These are phyloP conservation scores for Mellivora capensis DNA, from an alignment of 2,113 vertebrate genomes.

Conservation along the genomic window DNA sequence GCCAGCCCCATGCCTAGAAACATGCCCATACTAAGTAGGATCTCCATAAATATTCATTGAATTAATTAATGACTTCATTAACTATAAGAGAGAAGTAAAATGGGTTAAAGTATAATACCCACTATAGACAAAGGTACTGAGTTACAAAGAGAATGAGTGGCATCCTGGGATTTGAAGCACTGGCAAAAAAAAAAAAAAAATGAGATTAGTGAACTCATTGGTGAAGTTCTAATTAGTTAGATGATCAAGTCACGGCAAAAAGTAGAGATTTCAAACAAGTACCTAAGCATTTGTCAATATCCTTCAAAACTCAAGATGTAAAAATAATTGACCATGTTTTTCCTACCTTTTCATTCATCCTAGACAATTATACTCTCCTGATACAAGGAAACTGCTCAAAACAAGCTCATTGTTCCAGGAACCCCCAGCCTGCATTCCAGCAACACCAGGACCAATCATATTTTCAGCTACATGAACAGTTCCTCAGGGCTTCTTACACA, in stretches of 20 bases:
- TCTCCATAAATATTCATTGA: not conserved
- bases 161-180: not conserved
- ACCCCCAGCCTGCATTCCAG: not conserved
- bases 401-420: not conserved
- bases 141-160: not conserved
- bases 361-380: not conserved
- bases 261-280: not conserved
- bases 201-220: not conserved
- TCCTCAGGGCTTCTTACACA: not conserved
- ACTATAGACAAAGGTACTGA: not conserved
- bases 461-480: not conserved
- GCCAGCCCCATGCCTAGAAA: rapidly evolving
- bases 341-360: not conserved
- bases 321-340: not conserved
- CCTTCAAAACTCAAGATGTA: not conserved
- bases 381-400: not conserved
- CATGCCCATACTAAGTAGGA: not conserved
- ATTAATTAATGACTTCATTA: not conserved
- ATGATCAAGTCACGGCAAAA: not conserved
- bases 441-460: no score
- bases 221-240: not conserved
- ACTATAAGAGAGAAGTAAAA: not conserved
- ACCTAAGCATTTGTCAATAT: not conserved
- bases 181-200: not conserved
- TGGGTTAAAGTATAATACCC: not conserved